phyloP scores from a whole-genome alignment of 1,140 invertebrate species.

The Drosophila tristis region DNA sequence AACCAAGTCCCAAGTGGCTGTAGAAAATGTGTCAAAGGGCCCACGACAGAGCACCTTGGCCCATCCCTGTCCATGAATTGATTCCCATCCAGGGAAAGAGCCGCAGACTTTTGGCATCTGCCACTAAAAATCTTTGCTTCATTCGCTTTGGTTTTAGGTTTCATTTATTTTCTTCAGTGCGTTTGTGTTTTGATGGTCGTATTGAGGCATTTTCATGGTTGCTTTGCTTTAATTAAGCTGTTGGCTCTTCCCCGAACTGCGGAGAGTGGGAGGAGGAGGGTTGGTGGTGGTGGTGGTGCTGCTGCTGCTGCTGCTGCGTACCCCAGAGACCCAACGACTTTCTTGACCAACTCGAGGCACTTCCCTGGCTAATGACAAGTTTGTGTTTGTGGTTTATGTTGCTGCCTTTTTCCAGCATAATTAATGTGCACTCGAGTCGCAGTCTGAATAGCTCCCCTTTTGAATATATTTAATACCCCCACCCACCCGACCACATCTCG shows the following conservation, averaged over 20 bases:
- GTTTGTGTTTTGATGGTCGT: conserved; percentile 1
- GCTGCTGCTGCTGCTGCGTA: not conserved
- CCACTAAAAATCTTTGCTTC: too few relatives aligned
- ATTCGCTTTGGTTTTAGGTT: too few relatives aligned
- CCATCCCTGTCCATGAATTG: too few relatives aligned
- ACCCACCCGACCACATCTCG: conserved; percentile 7
- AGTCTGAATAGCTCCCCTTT: conserved; percentile 24
- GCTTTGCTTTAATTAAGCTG: conserved; percentile 64
- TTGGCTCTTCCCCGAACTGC: conserved; percentile 34
- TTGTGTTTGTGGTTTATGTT: conserved; percentile 1
- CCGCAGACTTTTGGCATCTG: too few relatives aligned
- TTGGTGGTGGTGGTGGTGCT: too few relatives aligned
- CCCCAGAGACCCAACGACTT: conserved; percentile 21
- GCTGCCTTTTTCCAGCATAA: conserved; percentile 39
- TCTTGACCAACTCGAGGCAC: conserved; percentile 3
- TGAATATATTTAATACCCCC: not conserved
- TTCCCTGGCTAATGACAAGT: conserved; percentile 46
- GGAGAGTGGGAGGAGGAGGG: not conserved
- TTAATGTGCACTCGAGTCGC: conserved; percentile 64
- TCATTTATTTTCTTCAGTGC: too few relatives aligned
- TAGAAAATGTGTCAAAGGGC: too few relatives aligned
- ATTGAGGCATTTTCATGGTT: conserved; percentile 50
- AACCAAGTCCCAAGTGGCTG: too few relatives aligned
- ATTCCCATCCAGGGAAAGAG: too few relatives aligned
- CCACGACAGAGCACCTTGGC: too few relatives aligned